A percentile compares a stretch with the other conserved stretches of the same genome.
Conservation (phyloP, 2,797 vertebrate genomes). For the Strix occidentalis region DNA sequence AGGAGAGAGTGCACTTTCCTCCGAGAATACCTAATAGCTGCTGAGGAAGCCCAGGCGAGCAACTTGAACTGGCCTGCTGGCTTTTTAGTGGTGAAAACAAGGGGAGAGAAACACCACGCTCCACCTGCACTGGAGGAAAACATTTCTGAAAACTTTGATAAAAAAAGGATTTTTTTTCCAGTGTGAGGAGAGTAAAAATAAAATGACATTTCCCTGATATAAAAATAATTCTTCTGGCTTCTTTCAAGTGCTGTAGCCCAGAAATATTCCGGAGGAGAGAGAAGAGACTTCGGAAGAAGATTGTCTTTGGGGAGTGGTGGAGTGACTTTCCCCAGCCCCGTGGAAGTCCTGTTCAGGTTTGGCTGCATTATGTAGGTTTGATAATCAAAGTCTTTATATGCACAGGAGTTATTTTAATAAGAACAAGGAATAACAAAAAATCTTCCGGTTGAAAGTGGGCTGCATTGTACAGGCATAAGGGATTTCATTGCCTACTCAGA, state of each 20-base stretch:
- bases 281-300: background rate
- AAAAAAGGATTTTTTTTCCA: background rate
- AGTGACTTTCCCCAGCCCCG: background rate
- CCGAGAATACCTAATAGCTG: accelerated
- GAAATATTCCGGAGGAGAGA: background rate
- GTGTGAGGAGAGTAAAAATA: slow-evolving; percentile 6
- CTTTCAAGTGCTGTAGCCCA: background rate
- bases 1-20: background rate
- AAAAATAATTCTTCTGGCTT: slow-evolving; percentile 23
- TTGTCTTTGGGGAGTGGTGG: background rate
- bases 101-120: background rate
- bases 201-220: background rate
- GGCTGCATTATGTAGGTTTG: background rate
- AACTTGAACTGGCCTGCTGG: background rate
- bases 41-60: background rate
- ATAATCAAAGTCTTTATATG: background rate
- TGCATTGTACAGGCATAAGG: background rate
- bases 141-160: background rate
- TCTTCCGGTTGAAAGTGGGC: background rate
- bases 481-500: background rate
- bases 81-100: background rate
- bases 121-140: background rate
- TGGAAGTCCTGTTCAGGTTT: background rate
- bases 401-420: background rate
- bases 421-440: background rate